A percentile compares a stretch with the other conserved stretches of the same genome.
Evolutionary conservation across 92 coral and sea anemone species (phyloP).

Genomic region (Hydrozoanthus gracilis): DNA sequence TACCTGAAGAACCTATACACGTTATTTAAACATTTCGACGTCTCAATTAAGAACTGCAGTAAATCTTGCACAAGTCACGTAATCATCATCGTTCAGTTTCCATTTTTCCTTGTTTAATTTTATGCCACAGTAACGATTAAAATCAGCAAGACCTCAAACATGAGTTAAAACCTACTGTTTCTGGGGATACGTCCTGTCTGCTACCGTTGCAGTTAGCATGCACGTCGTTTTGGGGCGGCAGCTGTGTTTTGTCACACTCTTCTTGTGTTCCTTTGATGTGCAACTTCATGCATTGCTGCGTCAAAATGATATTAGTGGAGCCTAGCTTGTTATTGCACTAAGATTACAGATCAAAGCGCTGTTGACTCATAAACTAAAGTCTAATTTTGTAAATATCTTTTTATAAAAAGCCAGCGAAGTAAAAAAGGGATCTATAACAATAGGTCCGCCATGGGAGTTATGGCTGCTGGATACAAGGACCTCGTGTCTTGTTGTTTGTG

Average conservation of each 20-base stretch:
- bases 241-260: not conserved
- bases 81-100: not conserved
- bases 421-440: no score
- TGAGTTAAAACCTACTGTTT: not conserved
- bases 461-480: no score
- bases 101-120: not conserved
- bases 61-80: not conserved
- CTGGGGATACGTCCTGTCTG: not conserved
- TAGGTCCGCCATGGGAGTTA: no score
- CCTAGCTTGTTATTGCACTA: no score
- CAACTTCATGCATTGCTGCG: not conserved
- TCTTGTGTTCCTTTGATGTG: constrained; percentile 17
- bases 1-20: not conserved
- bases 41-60: not conserved
- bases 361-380: no score
- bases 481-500: no score
- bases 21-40: not conserved
- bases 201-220: constrained; percentile 8
- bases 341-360: no score
- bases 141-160: not conserved
- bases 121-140: not conserved
- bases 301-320: not conserved
- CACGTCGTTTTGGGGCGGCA: not conserved
- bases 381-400: no score
- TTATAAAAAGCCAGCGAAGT: no score